Base-by-base conservation (phyloP, 2,888 invertebrate species). In the Muschampia plurimacula region DNA sequence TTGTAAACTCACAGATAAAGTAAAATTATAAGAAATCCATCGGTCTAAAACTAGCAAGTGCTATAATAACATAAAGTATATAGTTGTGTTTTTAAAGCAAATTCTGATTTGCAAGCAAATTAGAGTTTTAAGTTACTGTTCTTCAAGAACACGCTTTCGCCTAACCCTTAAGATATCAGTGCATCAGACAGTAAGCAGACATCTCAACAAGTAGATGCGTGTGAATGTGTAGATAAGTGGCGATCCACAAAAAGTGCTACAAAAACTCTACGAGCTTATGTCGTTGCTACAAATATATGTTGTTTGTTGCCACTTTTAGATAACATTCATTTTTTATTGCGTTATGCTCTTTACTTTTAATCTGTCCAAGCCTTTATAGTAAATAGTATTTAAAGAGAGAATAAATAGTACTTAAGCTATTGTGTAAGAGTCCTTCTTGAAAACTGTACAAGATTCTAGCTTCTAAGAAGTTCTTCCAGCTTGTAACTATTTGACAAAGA, bases 181-280 rank as follows among this genome's bases (percentile, higher is more conserved):
- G 2, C 13, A 76, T 73, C 77, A 80, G 84, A 88, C 84, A 85
- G 84, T 87, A 87, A 85, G 81, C 89, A 89, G 89, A 85, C 86
- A 77, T 81, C 78, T 77, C 80, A 76, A 80, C 66, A 67, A 79
- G 15, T 60, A 15, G 8, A 49, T 82, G 82, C 89, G 89, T 91
- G 91, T 89, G 91, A 90, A 90, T 87, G 81, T 73, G 79, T 66
- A 67, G 71, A 72, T 72, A 67, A 67, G 77, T 85, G 89, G 88
- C 86, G 89, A 87, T 78, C 74, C 74, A 72, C 79, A 78, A 82
- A 82, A 77, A 73, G 64, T 41, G 65, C 69, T 78, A 79, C 78
- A 80, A 76, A 73, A 77, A 72, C 77, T 66, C 28, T 59, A 36
- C 22, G 66, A 69, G 62, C 73, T 65, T 63, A 69, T 55, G 55